A percentile compares a stretch with the other conserved stretches of the same genome.
These are phyloP conservation scores for Pungitius pungitius DNA, from an alignment of 2,113 vertebrate species.

Conservation along the genomic window DNA sequence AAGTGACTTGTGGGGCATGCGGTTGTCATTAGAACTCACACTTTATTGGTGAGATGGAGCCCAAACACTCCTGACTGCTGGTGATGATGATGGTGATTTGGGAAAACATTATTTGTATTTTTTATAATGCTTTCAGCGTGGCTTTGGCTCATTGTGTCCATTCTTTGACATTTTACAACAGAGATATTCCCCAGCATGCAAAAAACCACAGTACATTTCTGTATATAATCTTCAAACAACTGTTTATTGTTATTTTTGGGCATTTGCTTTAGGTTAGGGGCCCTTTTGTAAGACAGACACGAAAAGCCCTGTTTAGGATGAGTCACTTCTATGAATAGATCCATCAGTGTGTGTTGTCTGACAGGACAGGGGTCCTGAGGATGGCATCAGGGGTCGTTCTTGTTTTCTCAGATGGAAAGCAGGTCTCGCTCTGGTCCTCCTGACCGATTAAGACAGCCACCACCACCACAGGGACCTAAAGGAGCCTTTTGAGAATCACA, in stretches of 20 bases:
- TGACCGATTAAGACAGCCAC: constrained; percentile 62
- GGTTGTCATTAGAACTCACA: constrained; percentile 65
- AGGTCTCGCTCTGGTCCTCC: constrained; percentile 44
- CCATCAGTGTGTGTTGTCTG: constrained; percentile 42
- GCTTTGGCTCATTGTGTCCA: too few species aligned
- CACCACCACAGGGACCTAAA: constrained; percentile 49
- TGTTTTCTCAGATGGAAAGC: constrained; percentile 67
- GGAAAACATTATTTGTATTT: too few species aligned
- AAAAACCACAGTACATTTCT: constrained; percentile 5
- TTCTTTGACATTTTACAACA: too few species aligned
- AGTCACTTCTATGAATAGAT: constrained; percentile 58
- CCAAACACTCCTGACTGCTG: constrained; percentile 50
- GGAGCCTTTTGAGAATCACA: constrained; percentile 41
- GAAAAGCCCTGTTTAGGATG: constrained; percentile 42
- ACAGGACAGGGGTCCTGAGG: constrained; percentile 32
- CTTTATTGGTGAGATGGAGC: constrained; percentile 52
- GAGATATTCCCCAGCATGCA: constrained; percentile 26
- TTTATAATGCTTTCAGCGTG: too few species aligned
- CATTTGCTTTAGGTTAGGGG: constrained; percentile 32
- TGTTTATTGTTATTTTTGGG: constrained; percentile 35
- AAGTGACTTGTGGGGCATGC: constrained; percentile 36
- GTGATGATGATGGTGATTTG: too few species aligned
- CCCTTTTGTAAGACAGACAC: constrained; percentile 33
- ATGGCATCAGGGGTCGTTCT: constrained; percentile 55
- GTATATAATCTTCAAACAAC: constrained; percentile 37